These are phyloP conservation scores for Margaritifera margaritifera DNA, from an alignment of 2,888 invertebrate species.

Conservation along the genomic window DNA sequence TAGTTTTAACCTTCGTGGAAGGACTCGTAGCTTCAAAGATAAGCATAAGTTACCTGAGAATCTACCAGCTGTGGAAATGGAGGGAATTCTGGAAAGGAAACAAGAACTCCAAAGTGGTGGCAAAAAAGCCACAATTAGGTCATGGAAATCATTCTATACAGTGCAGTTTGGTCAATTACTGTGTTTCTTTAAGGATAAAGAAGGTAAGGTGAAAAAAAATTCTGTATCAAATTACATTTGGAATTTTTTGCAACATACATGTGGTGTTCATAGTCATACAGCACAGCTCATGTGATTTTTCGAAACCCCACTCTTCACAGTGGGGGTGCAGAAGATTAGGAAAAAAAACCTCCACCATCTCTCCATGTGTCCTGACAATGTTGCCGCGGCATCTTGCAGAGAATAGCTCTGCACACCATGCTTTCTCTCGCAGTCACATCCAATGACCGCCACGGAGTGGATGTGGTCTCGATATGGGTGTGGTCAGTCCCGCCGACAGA, in stretches of 20 bases:
- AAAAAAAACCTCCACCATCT: too few relatives aligned
- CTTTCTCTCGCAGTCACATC: too few relatives aligned
- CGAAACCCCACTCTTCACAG: too few relatives aligned
- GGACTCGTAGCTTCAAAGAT: slow-evolving; percentile 86
- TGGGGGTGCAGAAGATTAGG: too few relatives aligned
- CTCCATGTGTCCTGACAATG: too few relatives aligned
- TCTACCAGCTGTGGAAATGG: slow-evolving; percentile 91
- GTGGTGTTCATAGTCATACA: background rate
- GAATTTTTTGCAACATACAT: background rate
- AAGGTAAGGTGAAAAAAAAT: slow-evolving; percentile 68
- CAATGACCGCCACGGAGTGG: too few relatives aligned
- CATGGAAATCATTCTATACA: slow-evolving; percentile 96
- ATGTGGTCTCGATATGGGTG: too few relatives aligned
- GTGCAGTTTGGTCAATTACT: slow-evolving; percentile 96
- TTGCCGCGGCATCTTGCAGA: too few relatives aligned
- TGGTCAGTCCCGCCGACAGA: too few relatives aligned
- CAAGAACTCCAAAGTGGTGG: slow-evolving; percentile 95
- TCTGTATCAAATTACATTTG: too few relatives aligned
- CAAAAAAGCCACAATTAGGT: slow-evolving; percentile 93
- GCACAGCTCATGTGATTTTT: too few relatives aligned
- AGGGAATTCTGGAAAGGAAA: slow-evolving; percentile 92
- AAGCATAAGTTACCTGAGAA: slow-evolving; percentile 68
- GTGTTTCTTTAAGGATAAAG: slow-evolving; percentile 97
- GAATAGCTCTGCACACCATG: too few relatives aligned
- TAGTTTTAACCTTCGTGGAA: slow-evolving; percentile 92